Base-by-base conservation (phyloP, 2,888 invertebrate genomes). In the Apotomis betuletana region DNA sequence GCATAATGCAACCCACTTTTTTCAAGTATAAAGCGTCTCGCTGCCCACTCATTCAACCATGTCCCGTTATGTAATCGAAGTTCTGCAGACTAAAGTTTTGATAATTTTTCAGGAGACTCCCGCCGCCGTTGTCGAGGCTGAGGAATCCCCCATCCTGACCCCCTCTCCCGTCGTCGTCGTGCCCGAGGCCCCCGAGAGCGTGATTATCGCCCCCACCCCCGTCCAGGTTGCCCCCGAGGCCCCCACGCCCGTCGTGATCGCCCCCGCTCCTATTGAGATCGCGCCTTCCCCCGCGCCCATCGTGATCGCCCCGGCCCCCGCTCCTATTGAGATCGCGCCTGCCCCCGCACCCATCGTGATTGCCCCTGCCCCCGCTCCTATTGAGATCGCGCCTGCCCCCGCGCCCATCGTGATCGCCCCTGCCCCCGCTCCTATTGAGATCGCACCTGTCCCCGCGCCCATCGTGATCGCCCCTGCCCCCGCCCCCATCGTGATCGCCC, bases 221-320 rank as follows among this genome's bases (percentile, higher is more conserved):
- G 15, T 15, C 15, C 8, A 62, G 41, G 10, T 15, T 63, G 49
- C 49, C 62, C 38, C 49, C 49, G 4, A 61, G 74, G 10, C 8
- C 9, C 49, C 49, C 49, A 78, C 79, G 75, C 79, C 80, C 62
- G 74, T 79, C 36, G 78, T 78, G 46, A 74, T 81, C 70, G 77
- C 77, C 67, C 68, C 70, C 12, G 49, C 63, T 38, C 70, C 62
- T 58, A 67, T 74, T 13, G 78, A 75, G 68, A 57, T 64, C 46
- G 58, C 74, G 51, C 58, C 67, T 55, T 67, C 70, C 15, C 57
- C 38, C 5, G 76, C 75, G 74, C 74, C 75, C 71, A 70, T 73
- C 38, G 76, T 74, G 54, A 69, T 75, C 46, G 62, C 75, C 63
- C 75, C 75, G 49, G 74, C 76, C 64, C 70, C 73, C 70, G 74